Evolutionary conservation across 2,888 invertebrate species (phyloP).

Genomic region (Acrobasis suavella): DNA sequence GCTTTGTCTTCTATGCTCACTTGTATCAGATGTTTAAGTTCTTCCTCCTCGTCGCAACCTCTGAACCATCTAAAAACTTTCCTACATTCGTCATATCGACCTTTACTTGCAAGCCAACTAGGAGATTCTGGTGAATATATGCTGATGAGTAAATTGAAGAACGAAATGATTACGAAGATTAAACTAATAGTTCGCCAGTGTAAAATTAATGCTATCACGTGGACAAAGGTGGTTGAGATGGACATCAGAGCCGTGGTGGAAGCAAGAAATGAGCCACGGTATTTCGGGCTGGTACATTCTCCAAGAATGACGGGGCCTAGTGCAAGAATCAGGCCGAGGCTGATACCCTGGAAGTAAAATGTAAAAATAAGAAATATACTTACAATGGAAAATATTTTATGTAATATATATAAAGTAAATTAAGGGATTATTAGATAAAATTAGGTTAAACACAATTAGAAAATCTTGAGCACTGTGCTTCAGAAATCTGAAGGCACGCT

Average conservation of each 20-base stretch:
- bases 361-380: background rate
- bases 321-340: conserved; percentile 72
- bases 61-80: conserved; percentile 79
- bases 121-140: conserved; percentile 82
- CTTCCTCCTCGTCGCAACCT: conserved; percentile 65
- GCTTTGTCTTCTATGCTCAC: conserved; percentile 44
- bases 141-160: conserved; percentile 62
- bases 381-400: background rate
- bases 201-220: conserved; percentile 80
- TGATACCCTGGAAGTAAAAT: conserved; percentile 57
- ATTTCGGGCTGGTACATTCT: conserved; percentile 78
- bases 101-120: conserved; percentile 82
- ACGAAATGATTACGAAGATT: conserved; percentile 63
- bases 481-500: no score
- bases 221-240: conserved; percentile 80
- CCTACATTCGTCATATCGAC: conserved; percentile 73
- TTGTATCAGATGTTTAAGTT: conserved; percentile 56
- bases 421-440: no score
- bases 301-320: conserved; percentile 72
- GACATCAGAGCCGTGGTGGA: conserved; percentile 80
- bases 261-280: conserved; percentile 79
- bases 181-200: conserved; percentile 79
- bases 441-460: no score
- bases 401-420: no score
- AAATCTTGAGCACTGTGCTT: no score